phyloP scores from a whole-genome alignment of 1,140 invertebrate genomes.

The Drosophila rhopaloa region DNA sequence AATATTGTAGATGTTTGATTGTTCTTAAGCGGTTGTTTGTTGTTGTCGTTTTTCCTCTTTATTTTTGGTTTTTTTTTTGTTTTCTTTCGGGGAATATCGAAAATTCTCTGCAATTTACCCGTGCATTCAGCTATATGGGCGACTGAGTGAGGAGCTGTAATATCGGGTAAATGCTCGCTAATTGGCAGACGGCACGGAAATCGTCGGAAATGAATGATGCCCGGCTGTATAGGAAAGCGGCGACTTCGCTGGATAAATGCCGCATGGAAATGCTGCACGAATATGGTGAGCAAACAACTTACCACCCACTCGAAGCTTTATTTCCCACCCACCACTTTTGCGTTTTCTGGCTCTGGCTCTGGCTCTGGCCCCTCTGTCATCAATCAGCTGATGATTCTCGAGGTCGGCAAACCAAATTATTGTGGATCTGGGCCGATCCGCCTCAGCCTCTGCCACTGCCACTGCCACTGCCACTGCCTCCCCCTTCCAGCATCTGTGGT shows the following conservation, averaged over 20 bases:
- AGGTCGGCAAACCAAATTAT: slow-evolving; percentile 49
- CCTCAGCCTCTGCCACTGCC: slow-evolving; percentile 12
- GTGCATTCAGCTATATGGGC: slow-evolving; percentile 18
- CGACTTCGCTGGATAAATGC: slow-evolving; percentile 48
- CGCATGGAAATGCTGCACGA: slow-evolving; percentile 48
- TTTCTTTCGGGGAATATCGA: slow-evolving; percentile 41
- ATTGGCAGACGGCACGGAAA: slow-evolving; percentile 73
- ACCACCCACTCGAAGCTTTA: background rate
- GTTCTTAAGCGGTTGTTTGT: slow-evolving; percentile 38
- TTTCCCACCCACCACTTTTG: slow-evolving; percentile 1
- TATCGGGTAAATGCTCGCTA: slow-evolving; percentile 65
- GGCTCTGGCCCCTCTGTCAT: slow-evolving; percentile 40
- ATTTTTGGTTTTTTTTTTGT: background rate
- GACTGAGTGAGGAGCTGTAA: slow-evolving; percentile 30
- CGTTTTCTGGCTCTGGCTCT: background rate
- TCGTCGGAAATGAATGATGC: slow-evolving; percentile 59
- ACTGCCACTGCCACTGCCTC: background rate
- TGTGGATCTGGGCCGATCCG: slow-evolving; percentile 21
- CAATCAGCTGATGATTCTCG: slow-evolving; percentile 72
- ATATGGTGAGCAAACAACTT: slow-evolving; percentile 58
- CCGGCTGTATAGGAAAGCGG: slow-evolving; percentile 50
- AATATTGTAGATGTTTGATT: slow-evolving; percentile 22
- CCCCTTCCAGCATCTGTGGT: slow-evolving; percentile 45
- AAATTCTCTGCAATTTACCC: slow-evolving; percentile 55
- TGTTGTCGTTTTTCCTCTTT: background rate